Conservation (phyloP, 2,113 vertebrate genomes). For the Pterocles orientalis region DNA sequence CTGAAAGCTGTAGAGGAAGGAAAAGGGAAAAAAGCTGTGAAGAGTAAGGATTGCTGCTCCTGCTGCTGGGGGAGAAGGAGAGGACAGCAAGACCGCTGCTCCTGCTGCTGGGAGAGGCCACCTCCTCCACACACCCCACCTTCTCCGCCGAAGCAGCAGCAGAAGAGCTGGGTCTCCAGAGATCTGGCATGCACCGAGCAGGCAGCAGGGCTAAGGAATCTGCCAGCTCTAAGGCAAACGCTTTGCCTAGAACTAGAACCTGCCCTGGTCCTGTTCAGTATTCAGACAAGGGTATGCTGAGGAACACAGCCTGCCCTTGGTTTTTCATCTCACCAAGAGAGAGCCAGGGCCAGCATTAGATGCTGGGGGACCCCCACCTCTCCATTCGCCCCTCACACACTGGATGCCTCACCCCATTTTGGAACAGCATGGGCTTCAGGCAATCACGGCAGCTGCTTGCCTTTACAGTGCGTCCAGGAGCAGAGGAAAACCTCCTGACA, state of each 20-base stretch:
- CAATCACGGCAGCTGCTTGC: background rate
- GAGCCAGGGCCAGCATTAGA: background rate
- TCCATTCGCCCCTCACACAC: background rate
- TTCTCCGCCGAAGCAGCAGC: background rate
- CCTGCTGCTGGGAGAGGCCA: background rate
- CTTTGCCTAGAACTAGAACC: background rate
- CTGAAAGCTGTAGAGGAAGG: background rate
- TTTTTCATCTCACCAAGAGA: background rate
- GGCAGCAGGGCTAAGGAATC: background rate
- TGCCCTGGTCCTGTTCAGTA: background rate
- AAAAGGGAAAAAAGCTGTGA: background rate
- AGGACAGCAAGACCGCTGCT: background rate
- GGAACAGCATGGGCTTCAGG: background rate
- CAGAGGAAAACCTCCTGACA: background rate
- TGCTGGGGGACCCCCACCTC: background rate
- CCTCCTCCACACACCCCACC: background rate
- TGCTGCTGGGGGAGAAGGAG: background rate
- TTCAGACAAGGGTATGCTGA: background rate
- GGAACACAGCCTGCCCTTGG: background rate
- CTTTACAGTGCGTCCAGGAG: background rate
- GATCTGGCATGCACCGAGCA: accelerated
- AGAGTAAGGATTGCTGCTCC: background rate
- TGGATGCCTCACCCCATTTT: background rate
- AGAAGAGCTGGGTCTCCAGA: background rate
- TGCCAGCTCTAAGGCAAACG: background rate